These are phyloP conservation scores for Hafferia zeledoni DNA, from an alignment of 2,797 vertebrate species.

Conservation along the genomic window DNA sequence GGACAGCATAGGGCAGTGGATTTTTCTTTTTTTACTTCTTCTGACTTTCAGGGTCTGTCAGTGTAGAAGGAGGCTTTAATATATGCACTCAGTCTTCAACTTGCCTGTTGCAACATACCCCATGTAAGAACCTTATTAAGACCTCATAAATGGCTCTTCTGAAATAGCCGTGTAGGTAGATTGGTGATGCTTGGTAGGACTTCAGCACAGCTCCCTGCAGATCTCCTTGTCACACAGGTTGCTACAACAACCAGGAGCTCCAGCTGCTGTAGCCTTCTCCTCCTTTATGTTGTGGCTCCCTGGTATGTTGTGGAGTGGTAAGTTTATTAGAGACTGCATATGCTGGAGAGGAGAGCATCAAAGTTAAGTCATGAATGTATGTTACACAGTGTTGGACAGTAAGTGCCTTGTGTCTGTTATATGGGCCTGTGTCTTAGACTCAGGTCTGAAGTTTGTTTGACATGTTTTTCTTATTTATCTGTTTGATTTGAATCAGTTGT, in stretches of 20 bases:
- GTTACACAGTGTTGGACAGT: background rate
- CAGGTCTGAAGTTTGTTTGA: background rate
- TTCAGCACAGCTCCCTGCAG: background rate
- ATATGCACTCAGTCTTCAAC: fast-evolving
- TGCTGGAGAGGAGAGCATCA: background rate
- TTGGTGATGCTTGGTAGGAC: background rate
- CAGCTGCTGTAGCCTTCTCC: background rate
- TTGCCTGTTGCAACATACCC: background rate
- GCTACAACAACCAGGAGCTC: background rate
- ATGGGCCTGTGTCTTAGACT: background rate
- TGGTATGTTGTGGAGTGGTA: background rate
- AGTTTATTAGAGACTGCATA: background rate
- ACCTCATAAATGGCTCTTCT: background rate
- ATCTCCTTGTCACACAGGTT: background rate
- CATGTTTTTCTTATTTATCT: background rate
- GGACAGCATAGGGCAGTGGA: background rate
- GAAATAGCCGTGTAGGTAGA: background rate
- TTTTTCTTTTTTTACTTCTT: background rate
- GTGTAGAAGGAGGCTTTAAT: background rate
- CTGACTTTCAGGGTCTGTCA: background rate
- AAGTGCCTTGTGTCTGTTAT: fast-evolving
- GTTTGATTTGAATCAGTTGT: background rate
- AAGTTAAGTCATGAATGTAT: background rate
- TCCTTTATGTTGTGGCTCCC: background rate
- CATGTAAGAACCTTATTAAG: background rate